Evolutionary conservation across 1,140 invertebrate species (phyloP).

Genomic region (Apolygus lucorum): DNA sequence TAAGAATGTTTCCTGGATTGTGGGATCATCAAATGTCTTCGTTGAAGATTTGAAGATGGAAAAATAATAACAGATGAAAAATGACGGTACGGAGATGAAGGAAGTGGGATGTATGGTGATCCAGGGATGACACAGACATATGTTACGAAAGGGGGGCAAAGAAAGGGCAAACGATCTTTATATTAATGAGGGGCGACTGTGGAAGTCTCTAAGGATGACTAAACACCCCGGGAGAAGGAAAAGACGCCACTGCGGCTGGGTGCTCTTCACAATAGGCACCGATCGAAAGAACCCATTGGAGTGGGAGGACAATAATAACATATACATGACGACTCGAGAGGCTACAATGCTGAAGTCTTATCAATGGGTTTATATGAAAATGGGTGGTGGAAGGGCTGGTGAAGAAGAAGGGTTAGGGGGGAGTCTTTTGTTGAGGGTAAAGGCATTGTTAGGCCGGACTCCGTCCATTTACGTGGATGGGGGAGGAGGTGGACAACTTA

Average conservation of each 20-base stretch:
- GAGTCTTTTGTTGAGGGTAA: slow-evolving; percentile 9
- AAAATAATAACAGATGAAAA: too few species aligned
- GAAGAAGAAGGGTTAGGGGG: not conserved
- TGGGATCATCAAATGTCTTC: too few species aligned
- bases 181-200: not conserved
- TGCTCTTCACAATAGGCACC: not conserved
- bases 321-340: slow-evolving; percentile 18
- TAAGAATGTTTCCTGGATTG: too few species aligned
- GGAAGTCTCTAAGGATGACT: not conserved
- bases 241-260: not conserved
- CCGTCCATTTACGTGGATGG: slow-evolving; percentile 19
- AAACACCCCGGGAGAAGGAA: not conserved
- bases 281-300: slow-evolving; percentile 6
- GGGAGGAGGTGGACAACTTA: slow-evolving; percentile 13
- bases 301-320: slow-evolving; percentile 18
- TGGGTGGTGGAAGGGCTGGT: not conserved
- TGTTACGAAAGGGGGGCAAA: not conserved
- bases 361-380: slow-evolving; percentile 16
- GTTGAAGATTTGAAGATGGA: too few species aligned
- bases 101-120: too few species aligned
- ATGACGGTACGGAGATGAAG: too few species aligned
- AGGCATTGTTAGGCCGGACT: slow-evolving; percentile 11
- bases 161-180: not conserved
- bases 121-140: not conserved
- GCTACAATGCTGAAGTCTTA: slow-evolving; percentile 2